Conservation (phyloP, 2,113 vertebrate genomes). For the Pygoscelis antarcticus region DNA sequence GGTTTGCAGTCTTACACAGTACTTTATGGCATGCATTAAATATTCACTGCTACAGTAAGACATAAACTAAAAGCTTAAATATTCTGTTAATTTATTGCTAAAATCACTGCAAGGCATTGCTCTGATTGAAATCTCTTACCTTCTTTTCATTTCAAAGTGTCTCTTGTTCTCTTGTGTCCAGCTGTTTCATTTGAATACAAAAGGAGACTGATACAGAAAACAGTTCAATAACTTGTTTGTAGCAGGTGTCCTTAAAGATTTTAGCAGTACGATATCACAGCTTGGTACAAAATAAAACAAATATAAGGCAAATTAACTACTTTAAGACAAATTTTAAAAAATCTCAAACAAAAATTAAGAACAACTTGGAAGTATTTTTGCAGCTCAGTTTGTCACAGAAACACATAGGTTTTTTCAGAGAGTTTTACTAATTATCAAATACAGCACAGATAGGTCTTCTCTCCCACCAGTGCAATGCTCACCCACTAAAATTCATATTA, state of each 20-base stretch:
- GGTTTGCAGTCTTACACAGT: background rate
- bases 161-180: background rate
- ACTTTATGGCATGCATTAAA: background rate
- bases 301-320: background rate
- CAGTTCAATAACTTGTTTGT: background rate
- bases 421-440: background rate
- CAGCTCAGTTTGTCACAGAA: background rate
- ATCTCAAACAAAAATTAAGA: background rate
- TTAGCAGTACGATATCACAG: background rate
- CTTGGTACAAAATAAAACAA: background rate
- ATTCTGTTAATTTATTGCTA: background rate
- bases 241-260: background rate
- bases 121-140: background rate
- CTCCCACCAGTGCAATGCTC: background rate
- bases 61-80: background rate
- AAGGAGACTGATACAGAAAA: background rate
- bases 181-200: background rate
- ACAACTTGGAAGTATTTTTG: background rate
- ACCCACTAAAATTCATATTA: background rate
- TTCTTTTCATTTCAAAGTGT: background rate
- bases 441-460: background rate
- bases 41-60: background rate
- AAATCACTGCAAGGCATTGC: background rate
- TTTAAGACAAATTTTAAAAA: background rate
- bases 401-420: background rate